Percentiles rank a stretch among this genome's conserved stretches.
These are phyloP conservation scores for Drosophila pandora DNA, from an alignment of 1,140 invertebrate species.

Conservation along the genomic window DNA sequence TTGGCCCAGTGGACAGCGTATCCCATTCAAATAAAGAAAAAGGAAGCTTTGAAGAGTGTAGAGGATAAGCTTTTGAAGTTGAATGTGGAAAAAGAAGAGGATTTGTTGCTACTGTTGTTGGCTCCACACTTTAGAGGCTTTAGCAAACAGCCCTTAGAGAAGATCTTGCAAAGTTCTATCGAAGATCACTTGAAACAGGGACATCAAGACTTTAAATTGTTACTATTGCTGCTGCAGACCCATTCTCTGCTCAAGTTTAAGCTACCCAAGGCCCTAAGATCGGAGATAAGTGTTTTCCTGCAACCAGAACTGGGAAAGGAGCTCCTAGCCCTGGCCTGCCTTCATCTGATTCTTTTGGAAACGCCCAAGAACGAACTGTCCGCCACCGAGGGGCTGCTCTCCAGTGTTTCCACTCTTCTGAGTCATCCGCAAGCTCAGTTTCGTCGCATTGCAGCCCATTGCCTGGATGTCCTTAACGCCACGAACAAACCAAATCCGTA, in stretches of 20 bases:
- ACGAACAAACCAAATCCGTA: constrained; percentile 84
- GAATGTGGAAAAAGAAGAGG: constrained; percentile 28
- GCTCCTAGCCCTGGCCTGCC: constrained; percentile 48
- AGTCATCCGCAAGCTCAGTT: constrained; percentile 41
- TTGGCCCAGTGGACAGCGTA: constrained; percentile 88
- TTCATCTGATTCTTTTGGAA: constrained; percentile 49
- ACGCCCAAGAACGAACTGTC: constrained; percentile 18
- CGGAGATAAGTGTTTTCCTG: constrained; percentile 11
- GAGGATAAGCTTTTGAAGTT: constrained; percentile 39
- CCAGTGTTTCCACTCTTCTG: constrained; percentile 28
- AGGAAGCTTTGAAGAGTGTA: constrained; percentile 37
- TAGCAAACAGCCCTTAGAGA: constrained; percentile 44
- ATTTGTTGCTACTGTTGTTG: constrained; percentile 56
- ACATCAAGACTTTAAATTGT: constrained; percentile 17
- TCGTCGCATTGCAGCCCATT: constrained; percentile 66
- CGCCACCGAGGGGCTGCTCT: background rate
- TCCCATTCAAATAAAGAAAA: constrained; percentile 85
- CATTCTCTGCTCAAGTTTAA: constrained; percentile 55
- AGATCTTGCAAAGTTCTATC: constrained; percentile 33
- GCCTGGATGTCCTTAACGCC: constrained; percentile 46
- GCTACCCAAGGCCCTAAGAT: constrained; percentile 14
- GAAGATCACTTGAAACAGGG: constrained; percentile 9
- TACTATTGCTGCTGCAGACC: constrained; percentile 66
- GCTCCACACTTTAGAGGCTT: constrained; percentile 65
- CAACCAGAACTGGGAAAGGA: constrained; percentile 23